Evolutionary conservation across 2,888 invertebrate genomes (phyloP).

Genomic region (Melinaea marsaeus): DNA sequence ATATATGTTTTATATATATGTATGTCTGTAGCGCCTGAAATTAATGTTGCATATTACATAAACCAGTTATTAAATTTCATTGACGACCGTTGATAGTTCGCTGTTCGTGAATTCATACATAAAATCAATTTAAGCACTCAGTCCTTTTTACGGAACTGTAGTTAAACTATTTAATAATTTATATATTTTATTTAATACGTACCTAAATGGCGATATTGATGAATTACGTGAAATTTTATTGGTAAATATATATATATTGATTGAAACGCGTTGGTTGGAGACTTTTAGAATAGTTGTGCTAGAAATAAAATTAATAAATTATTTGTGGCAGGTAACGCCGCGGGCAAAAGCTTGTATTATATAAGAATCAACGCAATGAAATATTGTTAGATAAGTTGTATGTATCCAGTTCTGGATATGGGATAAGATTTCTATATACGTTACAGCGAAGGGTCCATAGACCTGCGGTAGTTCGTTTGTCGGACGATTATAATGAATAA

Average conservation of each 20-base stretch:
- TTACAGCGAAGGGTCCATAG: conserved; percentile 20
- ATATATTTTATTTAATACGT: conserved; percentile 13
- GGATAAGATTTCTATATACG: conserved; percentile 11
- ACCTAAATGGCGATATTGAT: conserved; percentile 5
- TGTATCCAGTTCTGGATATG: conserved; percentile 7
- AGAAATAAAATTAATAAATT: too few relatives aligned
- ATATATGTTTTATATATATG: too few relatives aligned
- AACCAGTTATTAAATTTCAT: too few relatives aligned
- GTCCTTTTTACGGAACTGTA: conserved; percentile 16
- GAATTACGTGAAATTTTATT: conserved; percentile 7
- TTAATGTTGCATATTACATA: not conserved
- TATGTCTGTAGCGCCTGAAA: too few relatives aligned
- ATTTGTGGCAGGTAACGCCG: too few relatives aligned
- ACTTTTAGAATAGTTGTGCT: too few relatives aligned
- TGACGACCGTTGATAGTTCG: too few relatives aligned
- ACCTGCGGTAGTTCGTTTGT: conserved; percentile 16
- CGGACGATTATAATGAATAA: conserved; percentile 49
- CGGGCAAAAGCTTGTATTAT: too few relatives aligned
- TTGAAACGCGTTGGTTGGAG: too few relatives aligned
- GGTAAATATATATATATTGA: too few relatives aligned
- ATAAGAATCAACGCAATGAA: too few relatives aligned
- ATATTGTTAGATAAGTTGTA: not conserved
- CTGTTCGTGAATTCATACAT: not conserved
- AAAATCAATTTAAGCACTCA: conserved; percentile 16
- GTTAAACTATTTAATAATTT: conserved; percentile 21